These are phyloP conservation scores for Pammene aurita DNA, from an alignment of 2,888 invertebrate genomes.

Conservation along the genomic window DNA sequence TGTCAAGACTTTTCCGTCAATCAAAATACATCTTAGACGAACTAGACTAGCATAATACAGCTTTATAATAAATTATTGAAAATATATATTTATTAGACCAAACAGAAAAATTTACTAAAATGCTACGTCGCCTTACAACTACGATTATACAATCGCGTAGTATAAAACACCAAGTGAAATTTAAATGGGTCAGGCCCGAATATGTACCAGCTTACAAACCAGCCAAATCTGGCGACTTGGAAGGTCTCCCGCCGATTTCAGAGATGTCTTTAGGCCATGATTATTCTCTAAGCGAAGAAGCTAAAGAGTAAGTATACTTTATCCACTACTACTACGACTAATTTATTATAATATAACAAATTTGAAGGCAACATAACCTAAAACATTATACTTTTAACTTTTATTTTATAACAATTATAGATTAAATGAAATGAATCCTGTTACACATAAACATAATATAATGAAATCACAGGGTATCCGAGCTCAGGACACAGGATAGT, in stretches of 20 bases:
- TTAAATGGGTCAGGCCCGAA: constrained; percentile 90
- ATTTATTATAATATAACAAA: background rate
- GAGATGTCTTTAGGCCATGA: constrained; percentile 74
- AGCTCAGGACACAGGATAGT: too few species aligned
- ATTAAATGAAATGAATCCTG: too few species aligned
- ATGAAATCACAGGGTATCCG: too few species aligned
- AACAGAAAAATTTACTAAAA: constrained; percentile 45
- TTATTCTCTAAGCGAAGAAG: constrained; percentile 85
- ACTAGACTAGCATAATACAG: background rate
- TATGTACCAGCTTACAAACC: constrained; percentile 86
- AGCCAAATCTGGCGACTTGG: constrained; percentile 88
- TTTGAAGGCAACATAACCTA: constrained; percentile 31
- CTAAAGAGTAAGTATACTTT: constrained; percentile 87
- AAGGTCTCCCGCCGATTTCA: constrained; percentile 81
- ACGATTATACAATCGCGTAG: constrained; percentile 75
- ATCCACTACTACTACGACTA: too few species aligned
- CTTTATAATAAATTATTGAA: background rate
- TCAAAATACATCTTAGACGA: background rate
- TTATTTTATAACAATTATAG: too few species aligned
- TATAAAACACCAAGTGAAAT: constrained; percentile 88
- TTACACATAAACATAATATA: too few species aligned
- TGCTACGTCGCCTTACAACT: constrained; percentile 65
- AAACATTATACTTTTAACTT: background rate
- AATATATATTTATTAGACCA: background rate
- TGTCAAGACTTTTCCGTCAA: background rate